These are phyloP conservation scores for Toxotes jaculatrix DNA, from an alignment of 2,113 vertebrate genomes.

Conservation along the genomic window DNA sequence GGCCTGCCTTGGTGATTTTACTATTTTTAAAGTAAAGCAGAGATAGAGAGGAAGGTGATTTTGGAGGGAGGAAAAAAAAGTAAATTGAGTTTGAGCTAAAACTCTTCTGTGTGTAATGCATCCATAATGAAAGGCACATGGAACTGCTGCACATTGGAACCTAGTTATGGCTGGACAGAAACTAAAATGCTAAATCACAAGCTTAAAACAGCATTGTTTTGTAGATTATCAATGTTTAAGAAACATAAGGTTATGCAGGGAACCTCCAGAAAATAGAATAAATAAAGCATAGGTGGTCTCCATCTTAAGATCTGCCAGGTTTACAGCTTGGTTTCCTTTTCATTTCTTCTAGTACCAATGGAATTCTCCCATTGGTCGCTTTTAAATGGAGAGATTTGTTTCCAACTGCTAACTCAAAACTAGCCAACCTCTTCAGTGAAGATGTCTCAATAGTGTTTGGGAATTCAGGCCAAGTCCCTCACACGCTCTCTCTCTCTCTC, in stretches of 20 bases:
- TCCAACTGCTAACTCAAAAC: slow-evolving; percentile 67
- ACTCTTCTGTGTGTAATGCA: background rate
- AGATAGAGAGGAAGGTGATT: slow-evolving; percentile 1
- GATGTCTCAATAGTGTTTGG: slow-evolving; percentile 75
- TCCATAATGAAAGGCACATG: background rate
- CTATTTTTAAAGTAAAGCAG: slow-evolving; percentile 17
- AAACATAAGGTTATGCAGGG: background rate
- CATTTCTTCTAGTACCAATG: background rate
- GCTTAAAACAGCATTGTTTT: background rate
- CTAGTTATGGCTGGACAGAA: background rate
- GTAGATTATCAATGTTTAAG: background rate
- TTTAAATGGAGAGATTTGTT: slow-evolving; percentile 64
- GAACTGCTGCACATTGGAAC: no score
- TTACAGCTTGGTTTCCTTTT: slow-evolving; percentile 20
- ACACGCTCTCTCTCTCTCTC: slow-evolving; percentile 23
- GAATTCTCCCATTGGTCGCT: slow-evolving; percentile 33
- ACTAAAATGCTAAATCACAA: background rate
- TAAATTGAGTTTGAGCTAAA: background rate
- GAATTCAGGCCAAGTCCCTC: slow-evolving; percentile 71
- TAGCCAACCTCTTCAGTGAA: slow-evolving; percentile 75
- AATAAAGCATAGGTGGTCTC: background rate
- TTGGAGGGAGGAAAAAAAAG: background rate
- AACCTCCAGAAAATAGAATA: background rate
- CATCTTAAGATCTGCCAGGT: slow-evolving; percentile 13
- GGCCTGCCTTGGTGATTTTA: background rate